These are phyloP conservation scores for Malurus melanocephalus DNA, from an alignment of 2,113 vertebrate genomes.

Conservation along the genomic window DNA sequence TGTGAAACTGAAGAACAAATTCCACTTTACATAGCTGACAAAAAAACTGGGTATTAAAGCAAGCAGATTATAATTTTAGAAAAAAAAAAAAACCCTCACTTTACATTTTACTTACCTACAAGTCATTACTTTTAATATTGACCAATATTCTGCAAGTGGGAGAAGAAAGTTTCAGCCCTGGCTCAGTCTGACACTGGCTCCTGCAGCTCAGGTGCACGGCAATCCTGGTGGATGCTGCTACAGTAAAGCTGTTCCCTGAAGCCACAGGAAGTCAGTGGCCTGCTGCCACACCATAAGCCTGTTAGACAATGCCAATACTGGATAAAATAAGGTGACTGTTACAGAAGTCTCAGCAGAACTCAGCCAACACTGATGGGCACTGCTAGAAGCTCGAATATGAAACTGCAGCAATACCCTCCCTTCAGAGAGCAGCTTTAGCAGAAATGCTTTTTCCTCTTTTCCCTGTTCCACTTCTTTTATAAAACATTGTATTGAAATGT, in stretches of 20 bases:
- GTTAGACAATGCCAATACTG: background rate
- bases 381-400: background rate
- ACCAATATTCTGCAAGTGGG: background rate
- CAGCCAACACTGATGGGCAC: background rate
- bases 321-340: background rate
- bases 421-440: background rate
- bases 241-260: background rate
- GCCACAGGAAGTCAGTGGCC: background rate
- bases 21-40: fast-evolving
- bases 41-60: background rate
- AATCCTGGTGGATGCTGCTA: background rate
- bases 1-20: background rate
- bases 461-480: background rate
- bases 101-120: background rate
- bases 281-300: background rate
- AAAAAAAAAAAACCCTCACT: background rate
- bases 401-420: background rate
- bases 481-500: background rate
- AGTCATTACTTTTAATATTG: background rate
- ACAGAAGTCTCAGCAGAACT: background rate
- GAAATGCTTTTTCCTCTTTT: background rate
- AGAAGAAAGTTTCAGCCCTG: fast-evolving
- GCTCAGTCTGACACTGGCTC: background rate
- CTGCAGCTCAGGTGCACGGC: background rate
- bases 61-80: background rate